Base-by-base conservation (phyloP, 2,888 invertebrate genomes). In the Neoaliturus tenellus region DNA sequence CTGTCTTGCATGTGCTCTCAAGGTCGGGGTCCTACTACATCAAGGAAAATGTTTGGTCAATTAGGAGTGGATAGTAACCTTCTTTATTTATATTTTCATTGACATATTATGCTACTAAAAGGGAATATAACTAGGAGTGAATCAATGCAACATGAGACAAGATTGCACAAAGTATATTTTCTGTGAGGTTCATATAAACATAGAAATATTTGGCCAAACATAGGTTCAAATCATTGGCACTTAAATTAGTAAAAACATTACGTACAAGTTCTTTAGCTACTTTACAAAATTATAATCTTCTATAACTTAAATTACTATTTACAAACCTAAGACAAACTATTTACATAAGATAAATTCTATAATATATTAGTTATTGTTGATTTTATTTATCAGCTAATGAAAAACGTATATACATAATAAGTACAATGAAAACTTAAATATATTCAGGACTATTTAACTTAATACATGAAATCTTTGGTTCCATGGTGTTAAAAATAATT, bases 401-500 rank as follows among this genome's bases (percentile, higher is more conserved):
- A 31, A 23, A 8, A 62, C 12, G 12, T 62, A 62, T 62, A 3
- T 62, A 28, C 62, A 62, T 4, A 10, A 31, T 23, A 55, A 28
- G 14, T 28, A 62, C 62, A 62, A 28, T 62, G 25, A n/a, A 62
- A 17, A 62, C 28, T 28, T 14, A 8, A 28, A 28, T 62, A 28
- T 14, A 62, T 55, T 20, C 23, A 55, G 23, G 23, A 20, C 55
- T 55, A 12, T 23, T 20, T 48, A 48, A 14, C 58, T 14, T 35
- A 20, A 33, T 39, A 39, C 73, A 75, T 75, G 73, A 75, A 75
- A 75, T 75, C 73, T 75, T 75, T 75, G 73, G 73, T 75, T 44
- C 44, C 73, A 75, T 75, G 73, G 73, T 75, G 48, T 44, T 39
- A 23, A 75, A 44, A 28, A 71, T 51, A 23, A 51, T 44, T 14